Evolutionary conservation across 1,140 invertebrate genomes (phyloP), one percentile per base, ranked within the genome.

Genomic region (Monomorium pharaonis): DNA sequence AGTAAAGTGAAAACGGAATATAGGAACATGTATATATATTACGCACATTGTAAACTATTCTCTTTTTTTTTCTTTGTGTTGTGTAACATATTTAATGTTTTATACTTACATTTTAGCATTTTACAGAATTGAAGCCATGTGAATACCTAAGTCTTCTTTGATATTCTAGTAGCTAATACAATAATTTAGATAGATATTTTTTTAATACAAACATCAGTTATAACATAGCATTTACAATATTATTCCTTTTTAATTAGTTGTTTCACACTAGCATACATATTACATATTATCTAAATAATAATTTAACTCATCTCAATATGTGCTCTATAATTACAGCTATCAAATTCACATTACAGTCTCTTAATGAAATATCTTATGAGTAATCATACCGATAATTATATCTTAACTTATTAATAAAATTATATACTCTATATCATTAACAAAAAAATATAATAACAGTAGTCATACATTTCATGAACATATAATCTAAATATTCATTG

Each of bases 401-500:
- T 51, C 30, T 70, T 44, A 77, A 77, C 80, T 87, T 84, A 37
- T 51, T 75, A 47, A 86, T 51, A 56, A 89, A 86, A 75, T 69
- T 85, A 80, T 33, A 54, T 33, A 54, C 63, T 21, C 56, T 58
- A 44, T 65, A 24, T 65, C 37, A 37, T 72, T 78, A 54, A 85
- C 37, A 60, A 80, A 87, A 81, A 84, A 51, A 67, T 58, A 77
- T 84, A n/a, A n/a, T n/a, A 84, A 77, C 27, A 77, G 60, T 74
- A 54, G 62, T 16, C 84, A 77, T 91, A 90, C 24, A 67, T 69
- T 90, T 89, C 76, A 78, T 90, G 72, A 86, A 89, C 75, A 84
- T 92, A 93, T 86, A 83, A 86, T 89, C 84, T 88, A 89, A 88
- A 92, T 63, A 90, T 91, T 92, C 76, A 86, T 88, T 81, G 51